phyloP scores from a whole-genome alignment of 2,888 invertebrate species.

The Microctonus hyperodae region DNA sequence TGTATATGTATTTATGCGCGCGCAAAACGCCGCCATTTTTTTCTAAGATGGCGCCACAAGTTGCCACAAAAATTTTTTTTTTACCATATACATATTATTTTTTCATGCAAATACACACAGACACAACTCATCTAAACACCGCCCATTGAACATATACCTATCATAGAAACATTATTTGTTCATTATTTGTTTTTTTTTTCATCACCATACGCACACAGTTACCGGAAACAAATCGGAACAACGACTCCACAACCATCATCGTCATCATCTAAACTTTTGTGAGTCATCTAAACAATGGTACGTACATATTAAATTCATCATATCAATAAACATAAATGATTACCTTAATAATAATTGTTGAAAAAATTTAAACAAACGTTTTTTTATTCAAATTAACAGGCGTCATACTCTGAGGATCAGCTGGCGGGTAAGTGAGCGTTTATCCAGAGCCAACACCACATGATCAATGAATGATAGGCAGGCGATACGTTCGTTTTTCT shows the following conservation, averaged over 20 bases:
- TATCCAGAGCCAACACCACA: constrained; percentile 46
- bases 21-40: not conserved
- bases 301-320: no score
- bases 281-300: constrained; percentile 15
- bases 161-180: constrained; percentile 1
- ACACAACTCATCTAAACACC: constrained; percentile 9
- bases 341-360: not conserved
- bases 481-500: constrained; percentile 32
- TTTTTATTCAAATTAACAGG: constrained; percentile 68
- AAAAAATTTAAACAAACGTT: constrained; percentile 27
- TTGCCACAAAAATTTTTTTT: not conserved
- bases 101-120: no score
- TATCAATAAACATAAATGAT: not conserved
- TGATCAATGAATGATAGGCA: constrained; percentile 37
- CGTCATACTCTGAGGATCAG: constrained; percentile 89
- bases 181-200: not conserved
- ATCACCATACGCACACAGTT: no score
- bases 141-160: no score
- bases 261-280: not conserved
- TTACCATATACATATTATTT: no score
- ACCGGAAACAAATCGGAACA: not conserved
- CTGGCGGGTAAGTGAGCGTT: constrained; percentile 80
- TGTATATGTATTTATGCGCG: no score
- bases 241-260: not conserved
- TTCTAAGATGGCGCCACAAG: not conserved